Base-by-base conservation (phyloP, 2,888 invertebrate genomes). In the Diloba caeruleocephala region DNA sequence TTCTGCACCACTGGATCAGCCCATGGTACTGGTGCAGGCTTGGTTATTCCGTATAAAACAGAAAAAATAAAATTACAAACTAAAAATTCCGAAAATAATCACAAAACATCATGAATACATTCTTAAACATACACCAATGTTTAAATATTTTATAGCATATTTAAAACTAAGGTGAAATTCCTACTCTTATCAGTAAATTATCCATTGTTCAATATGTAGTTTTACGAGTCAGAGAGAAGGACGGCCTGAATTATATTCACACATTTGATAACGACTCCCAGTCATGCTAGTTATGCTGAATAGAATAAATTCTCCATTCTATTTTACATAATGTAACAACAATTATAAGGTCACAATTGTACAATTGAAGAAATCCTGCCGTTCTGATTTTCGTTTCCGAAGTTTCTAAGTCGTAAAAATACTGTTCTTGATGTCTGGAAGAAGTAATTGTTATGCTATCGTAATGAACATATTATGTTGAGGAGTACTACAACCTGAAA, bases 1-100 rank as follows among this genome's bases (percentile, higher is more conserved):
- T 92, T 91, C 91, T 89, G 91, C 91, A 89, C 89, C 89, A 87
- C 88, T 79, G 69, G 69, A 72, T 72, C 67, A 69, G 76, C 76
- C 74, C 76, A 71, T 75, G 70, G 63, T 74, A 70, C 75, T 78
- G 88, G 90, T 89, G 92, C 92, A 88, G 82, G 90, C 88, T 89
- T 89, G 88, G 88, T 56, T 79, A 75, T 81, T 81, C 73, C 81
- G 74, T 76, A 74, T 41, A 64, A 71, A 1, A 7, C 21, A 71
- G 46, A 64, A 67, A 64, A 53, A 28, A 60, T 68, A 62, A 52
- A 63, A 53, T 76, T 79, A 80, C 80, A 78, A 83, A 79, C 79
- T 81, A 79, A 83, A 80, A 80, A 82, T 81, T 81, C 78, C 82
- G 82, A 82, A n/a, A 74, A 76, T 57, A 69, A 66, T 44, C 39